Conservation (phyloP, 92 coral and sea anemone genomes). For the Siderastrea siderea region DNA sequence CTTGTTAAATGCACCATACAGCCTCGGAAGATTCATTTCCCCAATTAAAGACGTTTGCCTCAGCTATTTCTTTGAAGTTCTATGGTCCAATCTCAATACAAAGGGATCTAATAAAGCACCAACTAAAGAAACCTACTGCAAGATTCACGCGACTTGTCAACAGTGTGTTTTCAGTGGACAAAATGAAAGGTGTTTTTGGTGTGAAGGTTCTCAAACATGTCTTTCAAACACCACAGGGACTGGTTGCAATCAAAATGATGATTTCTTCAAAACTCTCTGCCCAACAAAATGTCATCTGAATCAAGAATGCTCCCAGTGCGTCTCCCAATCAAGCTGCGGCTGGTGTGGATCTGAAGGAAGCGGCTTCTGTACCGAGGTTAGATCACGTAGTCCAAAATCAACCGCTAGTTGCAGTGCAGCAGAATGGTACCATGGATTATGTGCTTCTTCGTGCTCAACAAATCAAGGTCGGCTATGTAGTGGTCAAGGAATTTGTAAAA, state of each 20-base stretch:
- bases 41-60: slow-evolving; percentile 35
- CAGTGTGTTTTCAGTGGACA: slow-evolving; percentile 52
- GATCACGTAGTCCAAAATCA: slow-evolving; percentile 9
- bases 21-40: neutral
- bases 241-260: slow-evolving; percentile 21
- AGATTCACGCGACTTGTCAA: slow-evolving; percentile 43
- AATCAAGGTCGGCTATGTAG: slow-evolving; percentile 36
- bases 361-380: slow-evolving; percentile 49
- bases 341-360: slow-evolving; percentile 48
- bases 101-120: neutral
- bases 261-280: slow-evolving; percentile 30
- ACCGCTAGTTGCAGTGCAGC: slow-evolving; percentile 27
- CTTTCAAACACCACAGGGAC: slow-evolving; percentile 11
- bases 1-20: neutral
- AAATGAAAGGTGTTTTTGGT: slow-evolving; percentile 63
- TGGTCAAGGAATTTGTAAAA: slow-evolving; percentile 58
- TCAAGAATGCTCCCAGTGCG: slow-evolving; percentile 50
- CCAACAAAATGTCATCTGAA: slow-evolving; percentile 31
- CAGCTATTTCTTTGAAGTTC: slow-evolving; percentile 10
- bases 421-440: slow-evolving; percentile 53
- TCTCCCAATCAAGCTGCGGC: slow-evolving; percentile 35
- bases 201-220: slow-evolving; percentile 53
- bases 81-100: neutral
- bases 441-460: slow-evolving; percentile 48
- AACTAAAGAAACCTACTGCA: slow-evolving; percentile 18